Evolutionary conservation across 2,888 invertebrate species (phyloP), one percentile per base, ranked within the genome.

Genomic region (Tupiocoris notatus): DNA sequence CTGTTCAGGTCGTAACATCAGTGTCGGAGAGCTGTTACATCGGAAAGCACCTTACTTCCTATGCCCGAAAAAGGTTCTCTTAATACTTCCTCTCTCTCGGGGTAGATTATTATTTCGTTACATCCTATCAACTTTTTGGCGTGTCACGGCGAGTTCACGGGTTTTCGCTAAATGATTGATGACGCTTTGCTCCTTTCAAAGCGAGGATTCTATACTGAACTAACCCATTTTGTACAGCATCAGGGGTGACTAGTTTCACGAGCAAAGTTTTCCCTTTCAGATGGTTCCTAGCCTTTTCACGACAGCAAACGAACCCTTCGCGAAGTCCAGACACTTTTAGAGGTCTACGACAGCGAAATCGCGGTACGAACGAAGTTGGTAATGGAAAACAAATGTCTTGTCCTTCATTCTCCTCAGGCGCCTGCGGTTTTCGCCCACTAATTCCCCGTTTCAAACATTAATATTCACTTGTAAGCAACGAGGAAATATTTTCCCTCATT

Each of bases 331-430:
- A 39, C 39, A 39, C 39, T 39, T 39, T 39, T 39, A 39, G 39
- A 39, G 56, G 66, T 20, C 39, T 56, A 54, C 56, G 56, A 67
- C 67, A 67, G 56, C 56, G 56, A 57, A 67, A 67, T 67, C 56
- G 56, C 39, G 67, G 67, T 67, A 56, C 56, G 56, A 67, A 67
- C 67, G 67, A 67, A 67, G 67, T 67, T 67, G 67, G 67, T 67
- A 67, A 67, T 67, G 67, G 67, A 67, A 67, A 67, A 67, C 67
- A 67, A 67, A 67, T 67, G 67, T 67, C 67, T 67, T 67, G 67
- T 54, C 67, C 67, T 67, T n/a, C 39, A 12, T 3, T 12, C 39
- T 67, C 56, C 56, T 57, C 67, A 21, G 56, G 56, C 17, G 39
- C 17, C 67, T 54, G 22, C 9, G 21, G 2, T 67, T 21, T 18